Evolutionary conservation across 2,113 vertebrate genomes (phyloP), one percentile per base, ranked within the genome.

Genomic region (Labrus mixtus): DNA sequence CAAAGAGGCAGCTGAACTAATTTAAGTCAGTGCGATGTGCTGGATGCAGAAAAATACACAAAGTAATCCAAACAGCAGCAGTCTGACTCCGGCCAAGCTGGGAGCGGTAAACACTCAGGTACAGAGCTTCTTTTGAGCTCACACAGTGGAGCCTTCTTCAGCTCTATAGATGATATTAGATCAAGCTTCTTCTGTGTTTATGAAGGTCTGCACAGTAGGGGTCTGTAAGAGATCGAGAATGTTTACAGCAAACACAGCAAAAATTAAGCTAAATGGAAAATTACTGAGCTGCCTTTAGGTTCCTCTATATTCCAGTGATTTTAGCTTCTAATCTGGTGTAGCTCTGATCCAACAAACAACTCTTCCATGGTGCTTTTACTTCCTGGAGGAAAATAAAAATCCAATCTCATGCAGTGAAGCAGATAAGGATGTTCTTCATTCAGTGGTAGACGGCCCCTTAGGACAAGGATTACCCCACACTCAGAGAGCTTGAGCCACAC

Each of bases 41-140:
- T 85, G 83, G 80, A 54, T 1, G 22, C 41, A 78, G 65, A 79
- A 56, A 88, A 85, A 82, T 33, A 57, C 54, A 48, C 68, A 60
- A 53, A 73, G 65, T 89, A 74, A 51, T 80, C 68, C 59, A 84
- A 86, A 90, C 86, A 81, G 50, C 68, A 10, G 80, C 57, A 73
- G 51, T 56, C 51, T 57, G 68, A 6, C 23, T 63, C 33, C 8
- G 74, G 57, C 68, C 60, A 6, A 22, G 45, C 74, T 70, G 19
- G 12, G 71, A 33, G 77, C 8, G 25, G 88, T 70, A 91, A 90
- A 93, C 90, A 90, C 29, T 46, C 57, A 59, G 67, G 67, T 87
- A 93, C 91, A 94, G 87, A 50, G 61, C 84, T 61, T 60, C 89
- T 76, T 91, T 93, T 93, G 67, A 92, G 69, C 39, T 70, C 76